Evolutionary conservation across 2,113 vertebrate species (phyloP).

Genomic region (Micromys minutus): DNA sequence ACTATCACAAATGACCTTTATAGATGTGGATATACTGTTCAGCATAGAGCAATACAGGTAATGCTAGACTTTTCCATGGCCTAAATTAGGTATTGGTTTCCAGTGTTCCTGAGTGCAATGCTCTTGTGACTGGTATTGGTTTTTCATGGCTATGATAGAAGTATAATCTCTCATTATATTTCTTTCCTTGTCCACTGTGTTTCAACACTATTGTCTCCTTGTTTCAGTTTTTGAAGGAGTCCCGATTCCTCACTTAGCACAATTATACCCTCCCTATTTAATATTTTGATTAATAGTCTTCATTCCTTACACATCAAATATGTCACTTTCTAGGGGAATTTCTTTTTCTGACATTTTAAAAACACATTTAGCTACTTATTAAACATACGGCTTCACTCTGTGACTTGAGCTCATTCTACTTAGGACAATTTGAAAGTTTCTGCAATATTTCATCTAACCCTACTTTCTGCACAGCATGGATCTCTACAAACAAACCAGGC

Average conservation of each 20-base stretch:
- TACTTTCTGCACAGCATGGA: neutral
- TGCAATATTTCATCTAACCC: neutral
- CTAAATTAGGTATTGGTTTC: neutral
- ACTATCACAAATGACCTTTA: neutral
- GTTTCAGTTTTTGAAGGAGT: neutral
- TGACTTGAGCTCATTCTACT: neutral
- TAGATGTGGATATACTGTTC: neutral
- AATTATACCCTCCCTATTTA: neutral
- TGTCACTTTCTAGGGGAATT: neutral
- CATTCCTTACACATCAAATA: neutral
- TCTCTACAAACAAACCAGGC: too few relatives aligned
- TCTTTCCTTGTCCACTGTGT: neutral
- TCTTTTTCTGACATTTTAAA: neutral
- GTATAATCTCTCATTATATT: too few relatives aligned
- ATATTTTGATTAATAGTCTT: neutral
- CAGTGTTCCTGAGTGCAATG: neutral
- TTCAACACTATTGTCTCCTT: neutral
- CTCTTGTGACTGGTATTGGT: rapidly evolving
- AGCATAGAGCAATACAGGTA: neutral
- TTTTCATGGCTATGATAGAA: neutral
- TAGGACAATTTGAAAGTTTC: neutral
- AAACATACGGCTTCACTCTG: neutral
- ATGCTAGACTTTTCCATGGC: neutral
- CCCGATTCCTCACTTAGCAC: neutral
- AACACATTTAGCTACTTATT: rapidly evolving